Base-by-base conservation (phyloP, 2,797 vertebrate genomes). In the Leuciscus waleckii region DNA sequence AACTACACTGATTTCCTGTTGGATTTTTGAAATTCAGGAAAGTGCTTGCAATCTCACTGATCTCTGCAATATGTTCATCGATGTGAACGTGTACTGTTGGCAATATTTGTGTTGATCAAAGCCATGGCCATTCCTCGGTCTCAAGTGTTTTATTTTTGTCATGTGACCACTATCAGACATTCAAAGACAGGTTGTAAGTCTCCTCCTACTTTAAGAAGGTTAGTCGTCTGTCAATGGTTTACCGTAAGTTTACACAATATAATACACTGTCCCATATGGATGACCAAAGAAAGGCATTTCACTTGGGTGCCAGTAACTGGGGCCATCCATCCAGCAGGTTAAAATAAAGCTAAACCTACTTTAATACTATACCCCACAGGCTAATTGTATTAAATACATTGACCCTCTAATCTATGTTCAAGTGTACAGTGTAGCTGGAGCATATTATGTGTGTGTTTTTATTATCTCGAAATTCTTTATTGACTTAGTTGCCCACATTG, bases 211-310 rank as follows among this genome's bases (percentile, higher is more conserved):
- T 81, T 86, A 79, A 92, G 78, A 88, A 91, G 91, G 89, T 90
- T 91, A 90, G 67, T 54, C 13, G 74, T 76, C 54, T 9, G 69
- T 39, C 84, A 93, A 93, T 95, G 89, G 94, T 94, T 95, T 89
- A 94, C 92, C 46, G 43, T 85, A 43, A 78, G 89, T 92, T 92
- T 90, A 88, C 91, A 87, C 79, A 90, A 87, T 79, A 73, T 84
- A 86, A 81, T 89, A 75, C 39, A 2, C 81, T 68, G 63, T 65
- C 79, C 65, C 76, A 78, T 79, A 79, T 85, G 78, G 87, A 83
- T 77, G 32, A 63, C 26, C 26, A 82, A 74, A 74, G 7, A 82
- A 46, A 67, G n/a, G 39, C 81, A 61, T 35, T 67, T 65, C 5
- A 65, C 21, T 78, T 35, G 35, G 61, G 14, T 43, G 37, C 76